Percentiles rank a stretch among this genome's conserved stretches.
These are phyloP conservation scores for Vireo altiloquus DNA, from an alignment of 2,113 vertebrate species.

Conservation along the genomic window DNA sequence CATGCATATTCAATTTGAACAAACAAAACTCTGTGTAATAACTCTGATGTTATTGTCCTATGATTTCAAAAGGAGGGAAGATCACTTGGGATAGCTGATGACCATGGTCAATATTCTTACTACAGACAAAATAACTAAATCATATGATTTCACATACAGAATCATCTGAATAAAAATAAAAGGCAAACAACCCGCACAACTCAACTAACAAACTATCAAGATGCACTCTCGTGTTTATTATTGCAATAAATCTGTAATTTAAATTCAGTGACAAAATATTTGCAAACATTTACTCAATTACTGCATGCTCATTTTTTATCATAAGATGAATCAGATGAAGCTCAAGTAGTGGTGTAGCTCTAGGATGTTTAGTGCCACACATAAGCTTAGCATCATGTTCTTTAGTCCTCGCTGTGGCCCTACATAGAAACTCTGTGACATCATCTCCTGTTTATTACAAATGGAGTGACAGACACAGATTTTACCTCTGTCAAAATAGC, in stretches of 20 bases:
- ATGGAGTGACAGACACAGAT: constrained; percentile 41
- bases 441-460: constrained; percentile 10
- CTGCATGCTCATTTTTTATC: constrained; percentile 2
- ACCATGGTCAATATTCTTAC: background rate
- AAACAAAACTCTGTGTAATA: background rate
- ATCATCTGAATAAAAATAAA: constrained; percentile 17
- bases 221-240: background rate
- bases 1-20: constrained; percentile 63
- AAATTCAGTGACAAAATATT: constrained; percentile 41
- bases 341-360: background rate
- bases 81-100: background rate
- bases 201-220: background rate
- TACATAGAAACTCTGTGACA: background rate
- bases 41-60: constrained; percentile 45
- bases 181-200: background rate
- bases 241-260: constrained; percentile 7
- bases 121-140: background rate
- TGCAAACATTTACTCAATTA: constrained; percentile 9
- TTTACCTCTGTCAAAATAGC: constrained; percentile 37
- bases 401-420: background rate
- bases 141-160: background rate
- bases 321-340: background rate
- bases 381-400: background rate
- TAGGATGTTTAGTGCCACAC: background rate
- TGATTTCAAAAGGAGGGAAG: background rate